Evolutionary conservation across 1,140 invertebrate genomes (phyloP).

Genomic region (Rhagoletis pomonella): DNA sequence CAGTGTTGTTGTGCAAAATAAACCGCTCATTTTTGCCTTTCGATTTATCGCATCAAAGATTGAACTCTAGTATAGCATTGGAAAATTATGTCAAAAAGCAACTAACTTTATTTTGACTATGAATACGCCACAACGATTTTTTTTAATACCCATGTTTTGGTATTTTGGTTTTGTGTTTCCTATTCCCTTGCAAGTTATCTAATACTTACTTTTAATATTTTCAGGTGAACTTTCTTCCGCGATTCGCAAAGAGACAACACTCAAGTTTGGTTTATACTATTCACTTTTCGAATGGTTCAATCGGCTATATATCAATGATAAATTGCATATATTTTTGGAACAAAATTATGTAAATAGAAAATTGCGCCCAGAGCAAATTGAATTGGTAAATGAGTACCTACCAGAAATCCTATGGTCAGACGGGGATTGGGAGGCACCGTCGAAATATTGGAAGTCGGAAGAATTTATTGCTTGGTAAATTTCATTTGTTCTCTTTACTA

Average conservation of each 20-base stretch:
- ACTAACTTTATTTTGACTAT: too few relatives aligned
- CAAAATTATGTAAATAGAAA: conserved; percentile 82
- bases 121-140: too few relatives aligned
- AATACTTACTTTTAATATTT: neutral
- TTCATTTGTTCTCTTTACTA: neutral
- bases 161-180: conserved; percentile 61
- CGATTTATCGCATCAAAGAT: too few relatives aligned
- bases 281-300: conserved; percentile 95
- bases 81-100: too few relatives aligned
- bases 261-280: conserved; percentile 92
- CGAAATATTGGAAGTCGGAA: conserved; percentile 88
- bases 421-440: conserved; percentile 89
- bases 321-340: conserved; percentile 80
- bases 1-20: too few relatives aligned
- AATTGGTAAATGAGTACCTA: conserved; percentile 85
- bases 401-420: conserved; percentile 96
- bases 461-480: conserved; percentile 88
- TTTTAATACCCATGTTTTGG: too few relatives aligned
- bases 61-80: too few relatives aligned
- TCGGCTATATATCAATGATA: conserved; percentile 87
- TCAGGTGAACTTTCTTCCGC: conserved; percentile 81
- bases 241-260: conserved; percentile 78
- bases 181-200: conserved; percentile 42
- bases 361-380: conserved; percentile 83
- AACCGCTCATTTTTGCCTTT: too few relatives aligned